Evolutionary conservation across 2,113 vertebrate species (phyloP).

Genomic region (Odontophorus gujanensis): DNA sequence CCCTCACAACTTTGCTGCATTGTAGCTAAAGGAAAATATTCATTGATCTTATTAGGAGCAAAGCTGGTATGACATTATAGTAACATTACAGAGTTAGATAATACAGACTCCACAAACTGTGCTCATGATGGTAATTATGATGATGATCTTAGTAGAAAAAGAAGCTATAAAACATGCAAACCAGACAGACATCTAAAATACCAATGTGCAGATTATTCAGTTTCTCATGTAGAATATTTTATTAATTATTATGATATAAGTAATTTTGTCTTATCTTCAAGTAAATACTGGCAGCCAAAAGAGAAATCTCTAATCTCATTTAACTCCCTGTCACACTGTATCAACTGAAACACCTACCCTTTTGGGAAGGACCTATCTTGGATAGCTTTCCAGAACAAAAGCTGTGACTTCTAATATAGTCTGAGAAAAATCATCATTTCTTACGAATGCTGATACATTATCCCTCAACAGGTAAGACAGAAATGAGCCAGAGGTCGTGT

Average conservation of each 20-base stretch:
- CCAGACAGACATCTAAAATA: background rate
- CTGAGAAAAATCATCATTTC: slow-evolving; percentile 11
- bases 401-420: slow-evolving; percentile 30
- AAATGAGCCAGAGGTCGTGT: background rate
- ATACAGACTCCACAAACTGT: background rate
- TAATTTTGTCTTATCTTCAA: background rate
- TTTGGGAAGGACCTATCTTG: slow-evolving; percentile 14
- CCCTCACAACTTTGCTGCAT: background rate
- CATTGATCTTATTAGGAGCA: background rate
- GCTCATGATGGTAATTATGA: background rate
- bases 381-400: slow-evolving; percentile 37
- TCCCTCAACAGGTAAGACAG: background rate
- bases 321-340: slow-evolving; percentile 7
- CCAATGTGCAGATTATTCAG: background rate
- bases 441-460: background rate
- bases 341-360: background rate
- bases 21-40: background rate
- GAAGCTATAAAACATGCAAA: background rate
- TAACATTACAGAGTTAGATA: background rate
- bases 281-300: background rate
- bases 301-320: slow-evolving; percentile 9
- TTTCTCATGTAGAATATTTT: background rate
- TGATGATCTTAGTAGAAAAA: no score
- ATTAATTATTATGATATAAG: background rate
- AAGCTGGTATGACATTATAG: background rate